Evolutionary conservation across 2,113 vertebrate species (phyloP), one percentile per base, ranked within the genome.

Genomic region (Sebastes schlegelii): DNA sequence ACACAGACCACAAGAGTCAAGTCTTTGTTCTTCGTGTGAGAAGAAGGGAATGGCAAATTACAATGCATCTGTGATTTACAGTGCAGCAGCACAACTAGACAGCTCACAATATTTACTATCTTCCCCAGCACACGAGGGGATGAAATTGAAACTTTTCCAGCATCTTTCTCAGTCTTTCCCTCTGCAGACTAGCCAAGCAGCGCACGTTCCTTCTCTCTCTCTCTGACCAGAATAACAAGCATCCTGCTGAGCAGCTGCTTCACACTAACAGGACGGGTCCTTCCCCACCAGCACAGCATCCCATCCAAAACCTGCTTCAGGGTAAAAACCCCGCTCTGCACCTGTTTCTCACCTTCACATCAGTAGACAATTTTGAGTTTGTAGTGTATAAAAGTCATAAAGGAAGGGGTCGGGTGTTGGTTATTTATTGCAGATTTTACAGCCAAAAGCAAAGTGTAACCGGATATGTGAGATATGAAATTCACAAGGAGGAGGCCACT

Each of bases 201-300:
- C 48, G 91, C 86, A 80, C 51, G 64, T 64, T 74, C 79, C 80
- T 81, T 73, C 72, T 71, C 73, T 76, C 82, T 69, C 89, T 79
- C 84, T 79, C 91, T 94, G 89, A 89, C 87, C 87, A 90, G 90
- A 93, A 93, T 94, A 91, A 89, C 84, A 91, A 92, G 79, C 87
- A 88, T 87, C 83, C 68, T 49, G 81, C 69, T 26, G 73, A 82
- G 83, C 90, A 91, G 88, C 90, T 91, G 90, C 83, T 90, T 82
- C 79, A 62, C 84, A 68, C 46, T 1, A 69, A 76, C 78, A 77
- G 61, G 49, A 80, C 46, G 46, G 51, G 0, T 21, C 74, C 48
- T 40, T 77, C 40, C 54, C 65, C 48, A 69, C 21, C 58, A 81
- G 61, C 74, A 73, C 23, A 64, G 23, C 69, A 51, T 62, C 67